phyloP scores from a whole-genome alignment of 1,140 invertebrate genomes.

The Nautilus pompilius region DNA sequence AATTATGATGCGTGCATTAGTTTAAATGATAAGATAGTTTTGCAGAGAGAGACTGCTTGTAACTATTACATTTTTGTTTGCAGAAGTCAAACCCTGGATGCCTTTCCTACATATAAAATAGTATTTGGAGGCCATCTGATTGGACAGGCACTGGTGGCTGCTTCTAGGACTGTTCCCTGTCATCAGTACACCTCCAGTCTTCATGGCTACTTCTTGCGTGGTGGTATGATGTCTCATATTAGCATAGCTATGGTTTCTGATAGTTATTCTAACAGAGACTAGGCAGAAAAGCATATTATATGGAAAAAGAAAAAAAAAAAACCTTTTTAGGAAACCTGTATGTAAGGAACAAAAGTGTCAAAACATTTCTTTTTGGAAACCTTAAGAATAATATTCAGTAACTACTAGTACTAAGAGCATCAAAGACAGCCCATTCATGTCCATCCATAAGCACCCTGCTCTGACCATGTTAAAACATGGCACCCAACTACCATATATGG shows the following conservation, averaged over 20 bases:
- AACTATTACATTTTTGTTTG: background rate
- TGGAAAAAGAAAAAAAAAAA: background rate
- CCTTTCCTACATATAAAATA: slow-evolving; percentile 24
- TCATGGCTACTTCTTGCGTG: slow-evolving; percentile 46
- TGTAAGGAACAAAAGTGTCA: background rate
- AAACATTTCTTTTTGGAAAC: background rate
- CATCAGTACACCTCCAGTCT: slow-evolving; percentile 44
- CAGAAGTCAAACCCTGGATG: slow-evolving; percentile 25
- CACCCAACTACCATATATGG: too few species aligned
- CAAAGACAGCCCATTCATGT: too few species aligned
- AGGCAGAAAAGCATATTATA: too few species aligned
- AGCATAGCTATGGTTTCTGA: too few species aligned
- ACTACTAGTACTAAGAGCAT: background rate
- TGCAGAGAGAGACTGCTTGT: too few species aligned
- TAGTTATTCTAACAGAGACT: too few species aligned
- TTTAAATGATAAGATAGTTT: too few species aligned
- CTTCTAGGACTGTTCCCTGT: slow-evolving; percentile 37
- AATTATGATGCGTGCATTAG: too few species aligned
- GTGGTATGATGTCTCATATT: slow-evolving; percentile 34
- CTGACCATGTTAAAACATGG: too few species aligned
- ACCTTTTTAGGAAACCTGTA: background rate
- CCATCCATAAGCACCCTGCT: too few species aligned
- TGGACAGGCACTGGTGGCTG: slow-evolving; percentile 49
- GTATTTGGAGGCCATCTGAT: slow-evolving; percentile 52
- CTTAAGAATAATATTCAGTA: background rate